Base-by-base conservation (phyloP, 2,797 vertebrate genomes). In the Saxicola maurus region DNA sequence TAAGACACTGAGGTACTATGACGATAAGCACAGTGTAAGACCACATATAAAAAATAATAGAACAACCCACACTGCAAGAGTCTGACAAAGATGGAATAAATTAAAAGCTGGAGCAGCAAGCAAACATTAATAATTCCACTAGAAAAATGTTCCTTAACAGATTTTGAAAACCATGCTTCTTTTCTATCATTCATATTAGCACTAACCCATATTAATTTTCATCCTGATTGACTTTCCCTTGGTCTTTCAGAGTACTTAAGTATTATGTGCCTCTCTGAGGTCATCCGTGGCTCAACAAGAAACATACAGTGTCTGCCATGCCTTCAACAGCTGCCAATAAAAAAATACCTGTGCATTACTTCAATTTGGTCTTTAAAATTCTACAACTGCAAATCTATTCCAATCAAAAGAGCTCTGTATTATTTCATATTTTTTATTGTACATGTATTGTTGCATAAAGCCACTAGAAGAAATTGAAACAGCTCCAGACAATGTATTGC, bases 41-140 rank as follows among this genome's bases (percentile, higher is more conserved):
- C 56, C 59, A 75, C 30, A 76, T 62, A 87, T 49, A 20, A 72
- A 83, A 93, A 85, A 82, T 56, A 75, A 46, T 19, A 75, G 60
- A 91, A 65, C 73, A 81, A 45, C 35, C 27, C 40, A 78, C 66
- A 56, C 17, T 31, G 62, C 21, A 64, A 67, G 45, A 82, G 33
- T 81, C 76, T 81, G 69, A 62, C 72, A 90, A 90, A 92, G 19
- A 27, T 66, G n/a, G 43, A 86, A 88, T 85, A 85, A 89, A 86
- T 85, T 79, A 75, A 85, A 83, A 81, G 43, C 53, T 35, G 69
- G 18, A 80, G n/a, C 6, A 72, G 61, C 4, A 77, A 38, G 30
- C 17, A 77, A 77, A 31, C 2, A 3, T 77, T 68, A 90, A 55
- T 51, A 43, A 69, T 30, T 49, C 46, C 38, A 45, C 28, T 16